Percentiles rank a stretch among this genome's conserved stretches.
phyloP scores from a whole-genome alignment of 2,113 vertebrate species.

The Gymnogyps californianus region DNA sequence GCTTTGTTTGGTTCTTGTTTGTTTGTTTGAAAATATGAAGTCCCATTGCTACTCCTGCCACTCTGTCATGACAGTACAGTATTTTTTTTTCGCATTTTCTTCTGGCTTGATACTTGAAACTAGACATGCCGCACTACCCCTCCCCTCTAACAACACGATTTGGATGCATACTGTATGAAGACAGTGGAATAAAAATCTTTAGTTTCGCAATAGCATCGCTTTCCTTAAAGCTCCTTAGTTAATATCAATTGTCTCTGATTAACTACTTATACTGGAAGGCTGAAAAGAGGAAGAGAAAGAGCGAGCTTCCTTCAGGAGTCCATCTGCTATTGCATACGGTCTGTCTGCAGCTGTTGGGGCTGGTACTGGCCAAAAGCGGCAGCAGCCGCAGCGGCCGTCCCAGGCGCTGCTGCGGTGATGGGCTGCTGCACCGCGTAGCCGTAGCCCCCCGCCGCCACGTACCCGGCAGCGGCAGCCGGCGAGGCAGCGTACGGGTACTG shows the following conservation, averaged over 20 bases:
- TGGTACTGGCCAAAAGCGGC: constrained; percentile 95
- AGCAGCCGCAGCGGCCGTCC: constrained; percentile 84
- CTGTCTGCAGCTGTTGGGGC: constrained; percentile 94
- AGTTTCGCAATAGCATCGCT: constrained; percentile 56
- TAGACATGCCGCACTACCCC: constrained; percentile 36
- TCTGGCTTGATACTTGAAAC: constrained; percentile 60
- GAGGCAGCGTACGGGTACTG: constrained; percentile 95
- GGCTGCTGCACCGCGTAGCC: constrained; percentile 94
- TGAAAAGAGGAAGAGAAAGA: constrained; percentile 52
- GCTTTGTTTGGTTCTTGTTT: constrained; percentile 15
- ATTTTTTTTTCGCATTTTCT: constrained; percentile 20
- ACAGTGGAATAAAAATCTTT: constrained; percentile 63
- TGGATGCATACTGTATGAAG: constrained; percentile 62
- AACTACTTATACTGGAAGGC: constrained; percentile 70
- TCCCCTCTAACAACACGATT: constrained; percentile 36
- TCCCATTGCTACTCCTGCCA: constrained; percentile 55
- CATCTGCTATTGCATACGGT: constrained; percentile 94
- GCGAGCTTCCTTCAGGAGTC: constrained; percentile 58
- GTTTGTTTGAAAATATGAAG: constrained; percentile 41
- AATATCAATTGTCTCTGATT: constrained; percentile 53
- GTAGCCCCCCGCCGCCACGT: constrained; percentile 87
- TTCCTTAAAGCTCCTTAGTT: constrained; percentile 72
- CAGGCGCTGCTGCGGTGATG: constrained; percentile 82
- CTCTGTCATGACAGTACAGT: constrained; percentile 44
- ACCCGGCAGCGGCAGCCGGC: constrained; percentile 85